Conservation (phyloP, 2,888 invertebrate genomes). For the Fragum sueziense region DNA sequence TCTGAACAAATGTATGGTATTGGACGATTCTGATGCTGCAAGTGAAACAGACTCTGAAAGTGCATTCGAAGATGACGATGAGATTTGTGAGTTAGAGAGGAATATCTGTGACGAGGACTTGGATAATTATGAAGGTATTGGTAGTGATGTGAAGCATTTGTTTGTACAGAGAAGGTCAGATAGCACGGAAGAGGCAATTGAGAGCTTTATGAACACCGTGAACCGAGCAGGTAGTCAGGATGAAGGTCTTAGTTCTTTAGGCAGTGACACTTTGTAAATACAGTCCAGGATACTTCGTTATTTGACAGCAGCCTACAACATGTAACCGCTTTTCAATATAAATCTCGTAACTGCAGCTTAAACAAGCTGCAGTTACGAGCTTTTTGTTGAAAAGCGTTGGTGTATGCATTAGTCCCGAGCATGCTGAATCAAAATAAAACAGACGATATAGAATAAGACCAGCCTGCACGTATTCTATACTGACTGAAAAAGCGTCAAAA, state of each 20-base stretch:
- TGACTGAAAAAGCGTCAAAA: too few species aligned
- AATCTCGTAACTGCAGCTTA: too few species aligned
- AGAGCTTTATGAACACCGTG: slow-evolving; percentile 5
- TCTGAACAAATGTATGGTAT: not conserved
- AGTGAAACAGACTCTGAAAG: not conserved
- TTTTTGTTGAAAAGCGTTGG: too few species aligned
- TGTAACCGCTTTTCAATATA: too few species aligned
- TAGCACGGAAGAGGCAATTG: slow-evolving; percentile 6
- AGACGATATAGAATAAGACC: too few species aligned
- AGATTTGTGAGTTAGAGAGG: slow-evolving; percentile 3
- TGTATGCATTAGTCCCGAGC: too few species aligned
- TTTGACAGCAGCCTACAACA: too few species aligned
- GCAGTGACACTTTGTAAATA: not conserved
- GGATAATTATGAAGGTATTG: not conserved
- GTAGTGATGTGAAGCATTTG: not conserved
- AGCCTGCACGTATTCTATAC: too few species aligned
- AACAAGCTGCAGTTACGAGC: too few species aligned
- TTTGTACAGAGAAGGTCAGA: not conserved
- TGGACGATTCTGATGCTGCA: not conserved
- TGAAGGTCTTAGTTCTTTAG: slow-evolving; percentile 5
- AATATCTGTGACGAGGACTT: slow-evolving; percentile 9
- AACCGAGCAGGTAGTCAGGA: not conserved
- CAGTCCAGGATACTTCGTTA: not conserved
- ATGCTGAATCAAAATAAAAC: too few species aligned
- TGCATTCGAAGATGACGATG: slow-evolving; percentile 12